phyloP scores from a whole-genome alignment of 2,797 vertebrate genomes.

The Mus minutoides region DNA sequence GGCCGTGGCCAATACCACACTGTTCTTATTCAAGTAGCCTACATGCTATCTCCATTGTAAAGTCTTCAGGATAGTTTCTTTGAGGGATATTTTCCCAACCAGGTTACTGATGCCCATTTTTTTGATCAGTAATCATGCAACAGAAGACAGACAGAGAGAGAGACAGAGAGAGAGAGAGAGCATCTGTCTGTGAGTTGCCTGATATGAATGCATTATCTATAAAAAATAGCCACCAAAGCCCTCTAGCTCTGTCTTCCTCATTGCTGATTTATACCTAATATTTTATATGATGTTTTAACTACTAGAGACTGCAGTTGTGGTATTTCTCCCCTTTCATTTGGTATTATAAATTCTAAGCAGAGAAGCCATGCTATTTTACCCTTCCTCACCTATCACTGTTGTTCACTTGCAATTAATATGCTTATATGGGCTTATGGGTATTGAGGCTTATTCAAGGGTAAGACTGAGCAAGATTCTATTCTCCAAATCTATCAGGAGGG shows the following conservation, averaged over 20 bases:
- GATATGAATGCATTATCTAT: too few species aligned
- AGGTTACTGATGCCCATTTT: not conserved
- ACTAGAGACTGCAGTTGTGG: not conserved
- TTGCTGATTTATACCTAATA: not conserved
- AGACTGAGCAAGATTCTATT: not conserved
- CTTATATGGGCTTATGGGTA: not conserved
- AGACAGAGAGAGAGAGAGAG: too few species aligned
- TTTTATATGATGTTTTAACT: not conserved
- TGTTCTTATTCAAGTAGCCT: not conserved
- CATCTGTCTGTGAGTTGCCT: too few species aligned
- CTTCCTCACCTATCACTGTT: not conserved
- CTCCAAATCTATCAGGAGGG: not conserved
- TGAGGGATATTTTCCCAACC: not conserved
- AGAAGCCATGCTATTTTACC: not conserved
- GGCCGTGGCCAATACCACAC: not conserved
- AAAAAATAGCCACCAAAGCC: not conserved
- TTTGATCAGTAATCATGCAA: not conserved
- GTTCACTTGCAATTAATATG: not conserved
- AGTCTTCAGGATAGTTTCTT: not conserved
- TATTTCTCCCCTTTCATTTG: not conserved
- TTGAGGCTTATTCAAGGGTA: not conserved
- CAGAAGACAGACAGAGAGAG: not conserved
- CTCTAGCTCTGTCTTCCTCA: not conserved
- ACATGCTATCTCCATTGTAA: not conserved
- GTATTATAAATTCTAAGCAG: not conserved